These are phyloP conservation scores for Bos javanicus DNA, from an alignment of 2,113 vertebrate genomes.

Conservation along the genomic window DNA sequence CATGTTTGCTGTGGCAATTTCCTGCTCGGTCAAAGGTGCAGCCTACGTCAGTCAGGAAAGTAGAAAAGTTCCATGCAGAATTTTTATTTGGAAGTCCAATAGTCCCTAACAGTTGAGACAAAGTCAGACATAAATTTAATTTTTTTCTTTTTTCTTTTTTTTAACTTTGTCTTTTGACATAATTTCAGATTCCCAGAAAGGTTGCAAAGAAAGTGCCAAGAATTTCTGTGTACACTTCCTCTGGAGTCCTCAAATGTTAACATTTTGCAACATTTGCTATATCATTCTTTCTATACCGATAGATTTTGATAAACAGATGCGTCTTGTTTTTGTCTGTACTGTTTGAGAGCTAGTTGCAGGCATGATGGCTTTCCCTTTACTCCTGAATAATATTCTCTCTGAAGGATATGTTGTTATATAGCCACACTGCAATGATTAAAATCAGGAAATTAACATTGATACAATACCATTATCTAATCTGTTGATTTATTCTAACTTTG, in stretches of 20 bases:
- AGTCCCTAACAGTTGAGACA: background rate
- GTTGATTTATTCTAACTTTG: conserved; percentile 37
- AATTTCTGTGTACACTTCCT: background rate
- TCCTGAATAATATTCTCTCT: background rate
- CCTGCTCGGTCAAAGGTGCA: conserved; percentile 60
- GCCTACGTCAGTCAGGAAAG: conserved; percentile 20
- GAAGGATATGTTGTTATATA: conserved; percentile 18
- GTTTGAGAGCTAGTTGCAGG: background rate
- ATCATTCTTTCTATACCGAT: background rate
- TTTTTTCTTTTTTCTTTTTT: conserved; percentile 1
- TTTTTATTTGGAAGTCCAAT: conserved; percentile 25
- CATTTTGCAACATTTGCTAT: background rate
- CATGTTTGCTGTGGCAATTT: conserved; percentile 52
- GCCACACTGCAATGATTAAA: background rate
- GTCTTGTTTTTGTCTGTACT: background rate
- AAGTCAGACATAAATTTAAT: background rate
- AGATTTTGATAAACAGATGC: background rate
- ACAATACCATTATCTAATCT: conserved; percentile 8
- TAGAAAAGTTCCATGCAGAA: conserved; percentile 64
- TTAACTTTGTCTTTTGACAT: conserved; percentile 26
- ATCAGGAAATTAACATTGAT: conserved; percentile 22
- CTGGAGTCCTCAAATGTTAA: background rate
- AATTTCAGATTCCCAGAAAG: conserved; percentile 23
- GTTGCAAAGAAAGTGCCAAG: background rate
- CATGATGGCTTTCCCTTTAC: background rate